Evolutionary conservation across 2,797 vertebrate species (phyloP).

Genomic region (Hirundo rustica): DNA sequence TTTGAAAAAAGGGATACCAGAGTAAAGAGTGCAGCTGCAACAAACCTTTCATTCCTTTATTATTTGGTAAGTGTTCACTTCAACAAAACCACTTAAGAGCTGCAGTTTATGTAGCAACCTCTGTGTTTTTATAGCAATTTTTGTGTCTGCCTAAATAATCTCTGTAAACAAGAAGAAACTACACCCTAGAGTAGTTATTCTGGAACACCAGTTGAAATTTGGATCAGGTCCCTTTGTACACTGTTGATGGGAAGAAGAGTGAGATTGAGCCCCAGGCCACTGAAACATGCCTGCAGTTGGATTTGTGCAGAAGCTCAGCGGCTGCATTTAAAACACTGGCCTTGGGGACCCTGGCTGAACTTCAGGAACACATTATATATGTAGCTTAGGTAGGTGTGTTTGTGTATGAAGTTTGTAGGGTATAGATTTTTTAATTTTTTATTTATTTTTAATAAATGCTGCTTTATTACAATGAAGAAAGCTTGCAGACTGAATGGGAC

Average conservation of each 20-base stretch:
- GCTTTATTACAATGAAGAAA: not conserved
- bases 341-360: not conserved
- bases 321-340: not conserved
- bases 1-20: slow-evolving; percentile 98
- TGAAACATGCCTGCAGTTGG: not conserved
- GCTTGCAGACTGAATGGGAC: not conserved
- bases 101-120: not conserved
- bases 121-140: not conserved
- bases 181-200: not conserved
- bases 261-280: not conserved
- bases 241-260: not conserved
- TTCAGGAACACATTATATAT: not conserved
- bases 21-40: slow-evolving; percentile 95
- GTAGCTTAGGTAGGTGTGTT: not conserved
- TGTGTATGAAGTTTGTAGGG: not conserved
- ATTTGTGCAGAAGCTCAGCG: not conserved
- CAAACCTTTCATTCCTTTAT: slow-evolving; percentile 94
- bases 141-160: not conserved
- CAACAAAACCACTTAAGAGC: not conserved
- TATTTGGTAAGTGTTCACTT: slow-evolving; percentile 85
- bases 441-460: not conserved
- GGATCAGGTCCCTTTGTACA: not conserved
- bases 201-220: not conserved
- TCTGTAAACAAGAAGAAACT: not conserved
- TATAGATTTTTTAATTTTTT: not conserved